These are phyloP conservation scores for Pseudoips prasinana DNA, from an alignment of 2,888 invertebrate species.

Conservation along the genomic window DNA sequence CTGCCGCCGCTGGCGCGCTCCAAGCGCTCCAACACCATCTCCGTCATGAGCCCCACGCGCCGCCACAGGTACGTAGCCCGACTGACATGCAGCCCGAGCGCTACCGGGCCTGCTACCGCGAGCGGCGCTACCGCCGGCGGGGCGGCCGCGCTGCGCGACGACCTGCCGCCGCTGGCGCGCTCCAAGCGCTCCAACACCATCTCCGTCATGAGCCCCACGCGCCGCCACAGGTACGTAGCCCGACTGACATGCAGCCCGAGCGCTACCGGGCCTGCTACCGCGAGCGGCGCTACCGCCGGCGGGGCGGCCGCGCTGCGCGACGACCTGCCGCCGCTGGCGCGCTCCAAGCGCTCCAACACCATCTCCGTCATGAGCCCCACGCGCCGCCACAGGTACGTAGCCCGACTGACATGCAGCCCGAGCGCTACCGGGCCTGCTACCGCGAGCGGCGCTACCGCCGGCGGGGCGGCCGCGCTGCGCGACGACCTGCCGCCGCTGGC, in stretches of 20 bases:
- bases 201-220: constrained; percentile 90
- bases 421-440: no score
- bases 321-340: constrained; percentile 30
- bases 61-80: constrained; percentile 56
- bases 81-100: no score
- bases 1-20: constrained; percentile 49
- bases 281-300: background rate
- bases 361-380: constrained; percentile 93
- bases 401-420: no score
- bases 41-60: constrained; percentile 90
- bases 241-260: constrained; percentile 48
- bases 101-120: no score
- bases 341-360: constrained; percentile 86
- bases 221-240: constrained; percentile 56
- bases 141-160: constrained; percentile 26
- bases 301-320: constrained; percentile 58
- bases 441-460: no score
- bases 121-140: no score
- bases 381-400: constrained; percentile 55
- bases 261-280: no score
- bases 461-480: constrained; percentile 27
- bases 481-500: constrained; percentile 22
- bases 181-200: constrained; percentile 89
- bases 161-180: constrained; percentile 39
- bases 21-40: constrained; percentile 89